A percentile compares a stretch with the other conserved stretches of the same genome.
phyloP scores from a whole-genome alignment of 2,888 invertebrate genomes.

The Adelognathus sp. region DNA sequence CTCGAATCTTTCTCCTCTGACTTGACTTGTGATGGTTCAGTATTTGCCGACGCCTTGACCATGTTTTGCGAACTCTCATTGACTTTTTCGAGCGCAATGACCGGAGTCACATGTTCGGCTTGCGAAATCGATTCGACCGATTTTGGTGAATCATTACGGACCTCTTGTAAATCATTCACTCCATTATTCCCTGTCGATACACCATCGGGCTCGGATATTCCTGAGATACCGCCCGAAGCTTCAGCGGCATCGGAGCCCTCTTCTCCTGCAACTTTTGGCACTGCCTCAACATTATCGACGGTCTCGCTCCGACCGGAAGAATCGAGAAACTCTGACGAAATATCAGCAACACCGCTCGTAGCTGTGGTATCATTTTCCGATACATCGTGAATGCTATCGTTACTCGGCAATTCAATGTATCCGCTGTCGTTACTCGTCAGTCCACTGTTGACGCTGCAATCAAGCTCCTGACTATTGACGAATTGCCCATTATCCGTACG shows the following conservation, averaged over 20 bases:
- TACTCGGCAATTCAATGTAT: conserved; percentile 40
- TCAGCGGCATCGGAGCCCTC: not conserved
- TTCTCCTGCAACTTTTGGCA: conserved; percentile 24
- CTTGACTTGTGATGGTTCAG: not conserved
- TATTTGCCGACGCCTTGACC: not conserved
- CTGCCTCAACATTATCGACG: conserved; percentile 6
- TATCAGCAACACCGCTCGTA: conserved; percentile 17
- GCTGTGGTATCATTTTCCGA: not conserved
- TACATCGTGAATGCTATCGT: conserved; percentile 35
- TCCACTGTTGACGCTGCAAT: conserved; percentile 37
- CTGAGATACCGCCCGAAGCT: not conserved
- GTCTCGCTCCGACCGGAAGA: not conserved
- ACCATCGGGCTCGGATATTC: not conserved
- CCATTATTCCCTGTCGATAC: not conserved
- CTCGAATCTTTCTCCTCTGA: not conserved
- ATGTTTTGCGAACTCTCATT: not conserved
- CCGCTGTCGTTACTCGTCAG: conserved; percentile 48
- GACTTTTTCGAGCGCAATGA: not conserved
- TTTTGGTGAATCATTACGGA: not conserved
- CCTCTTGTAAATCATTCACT: not conserved
- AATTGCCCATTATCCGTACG: not conserved
- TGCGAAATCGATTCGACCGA: not conserved
- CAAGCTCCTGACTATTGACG: conserved; percentile 4
- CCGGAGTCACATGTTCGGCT: not conserved
- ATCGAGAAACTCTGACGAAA: not conserved